These are phyloP conservation scores for Megatriorchis doriae DNA, from an alignment of 2,113 vertebrate species.

Conservation along the genomic window DNA sequence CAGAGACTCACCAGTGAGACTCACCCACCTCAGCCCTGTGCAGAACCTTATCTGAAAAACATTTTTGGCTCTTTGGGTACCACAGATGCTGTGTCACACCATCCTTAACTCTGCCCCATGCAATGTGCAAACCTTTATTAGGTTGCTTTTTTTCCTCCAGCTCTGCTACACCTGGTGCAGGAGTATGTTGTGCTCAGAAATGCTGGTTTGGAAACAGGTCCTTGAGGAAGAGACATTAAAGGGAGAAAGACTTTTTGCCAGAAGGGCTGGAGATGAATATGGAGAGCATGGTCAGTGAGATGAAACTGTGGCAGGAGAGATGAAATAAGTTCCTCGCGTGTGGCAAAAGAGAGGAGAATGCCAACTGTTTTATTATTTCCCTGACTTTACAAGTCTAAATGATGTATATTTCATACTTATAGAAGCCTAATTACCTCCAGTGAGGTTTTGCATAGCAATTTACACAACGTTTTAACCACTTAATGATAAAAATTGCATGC, in stretches of 20 bases:
- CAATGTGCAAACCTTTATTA: neutral
- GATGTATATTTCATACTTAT: neutral
- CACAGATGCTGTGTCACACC: neutral
- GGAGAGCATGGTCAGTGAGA: neutral
- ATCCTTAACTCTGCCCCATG: neutral
- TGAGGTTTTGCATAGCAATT: neutral
- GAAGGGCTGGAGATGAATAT: neutral
- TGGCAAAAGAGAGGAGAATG: neutral
- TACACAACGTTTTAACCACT: neutral
- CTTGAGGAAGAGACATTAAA: neutral
- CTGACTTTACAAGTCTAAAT: neutral
- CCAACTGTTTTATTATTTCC: neutral
- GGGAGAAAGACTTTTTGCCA: neutral
- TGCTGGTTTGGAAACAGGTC: neutral
- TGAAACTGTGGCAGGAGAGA: neutral
- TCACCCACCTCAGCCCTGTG: neutral
- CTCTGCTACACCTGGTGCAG: neutral
- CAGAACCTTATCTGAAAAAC: neutral
- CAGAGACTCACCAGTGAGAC: neutral
- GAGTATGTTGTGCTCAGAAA: neutral
- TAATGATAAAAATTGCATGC: neutral
- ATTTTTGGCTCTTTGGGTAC: neutral
- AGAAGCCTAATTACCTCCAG: neutral
- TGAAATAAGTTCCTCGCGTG: fast-evolving
- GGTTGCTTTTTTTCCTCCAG: neutral